phyloP scores from a whole-genome alignment of 2,113 vertebrate genomes.

The Herpetotheres cachinnans region DNA sequence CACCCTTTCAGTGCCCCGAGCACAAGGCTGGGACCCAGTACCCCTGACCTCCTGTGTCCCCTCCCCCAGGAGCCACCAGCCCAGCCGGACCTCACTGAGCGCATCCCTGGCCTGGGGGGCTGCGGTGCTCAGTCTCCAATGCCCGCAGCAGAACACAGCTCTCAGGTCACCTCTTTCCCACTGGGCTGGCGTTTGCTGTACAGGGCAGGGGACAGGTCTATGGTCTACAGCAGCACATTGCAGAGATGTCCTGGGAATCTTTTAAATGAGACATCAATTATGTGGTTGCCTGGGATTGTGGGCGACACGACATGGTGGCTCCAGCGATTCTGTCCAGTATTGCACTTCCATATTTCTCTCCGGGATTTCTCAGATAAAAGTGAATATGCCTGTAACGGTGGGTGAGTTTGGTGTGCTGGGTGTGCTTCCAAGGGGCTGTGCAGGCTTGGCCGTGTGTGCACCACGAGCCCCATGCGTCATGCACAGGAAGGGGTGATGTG shows the following conservation, averaged over 20 bases:
- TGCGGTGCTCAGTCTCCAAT: neutral
- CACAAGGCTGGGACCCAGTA: neutral
- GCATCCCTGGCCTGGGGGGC: fast-evolving
- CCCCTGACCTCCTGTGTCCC: neutral
- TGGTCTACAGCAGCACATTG: neutral
- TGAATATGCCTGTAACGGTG: fast-evolving
- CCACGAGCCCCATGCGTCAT: neutral
- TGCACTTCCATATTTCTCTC: neutral
- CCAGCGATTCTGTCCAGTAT: neutral
- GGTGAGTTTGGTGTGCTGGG: neutral
- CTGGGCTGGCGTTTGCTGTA: neutral
- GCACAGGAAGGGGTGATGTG: fast-evolving
- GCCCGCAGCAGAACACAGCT: neutral
- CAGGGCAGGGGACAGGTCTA: neutral
- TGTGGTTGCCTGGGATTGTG: neutral
- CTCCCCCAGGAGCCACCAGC: neutral
- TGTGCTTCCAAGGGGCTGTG: neutral
- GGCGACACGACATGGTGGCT: neutral
- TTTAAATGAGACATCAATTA: neutral
- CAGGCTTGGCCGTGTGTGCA: neutral
- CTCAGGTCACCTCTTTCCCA: neutral
- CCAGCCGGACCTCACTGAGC: fast-evolving
- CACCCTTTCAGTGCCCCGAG: fast-evolving
- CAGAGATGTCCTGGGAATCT: neutral
- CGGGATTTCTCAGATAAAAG: neutral